phyloP scores from a whole-genome alignment of 2,113 vertebrate genomes.

The Pimephales promelas region DNA sequence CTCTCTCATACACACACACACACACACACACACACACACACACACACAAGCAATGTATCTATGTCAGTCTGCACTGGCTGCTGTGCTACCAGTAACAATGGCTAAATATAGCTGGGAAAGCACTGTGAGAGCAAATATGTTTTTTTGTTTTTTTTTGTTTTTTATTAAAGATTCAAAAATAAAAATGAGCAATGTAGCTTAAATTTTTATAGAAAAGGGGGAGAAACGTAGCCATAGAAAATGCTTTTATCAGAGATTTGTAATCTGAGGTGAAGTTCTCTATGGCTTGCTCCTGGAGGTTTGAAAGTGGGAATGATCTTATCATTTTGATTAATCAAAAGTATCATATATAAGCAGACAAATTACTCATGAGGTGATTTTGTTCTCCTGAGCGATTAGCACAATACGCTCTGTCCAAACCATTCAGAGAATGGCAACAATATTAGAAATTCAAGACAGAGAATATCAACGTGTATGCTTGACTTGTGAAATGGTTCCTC shows the following conservation, averaged over 20 bases:
- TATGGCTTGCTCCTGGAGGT: neutral
- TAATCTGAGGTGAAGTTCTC: neutral
- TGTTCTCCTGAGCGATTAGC: neutral
- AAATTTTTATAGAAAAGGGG: neutral
- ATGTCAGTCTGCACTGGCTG: constrained; percentile 28
- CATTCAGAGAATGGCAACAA: neutral
- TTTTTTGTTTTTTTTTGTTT: no score
- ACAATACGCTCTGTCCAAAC: neutral
- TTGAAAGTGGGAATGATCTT: neutral
- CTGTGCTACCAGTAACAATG: constrained; percentile 6
- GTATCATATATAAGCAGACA: constrained; percentile 5
- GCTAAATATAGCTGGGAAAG: constrained; percentile 46
- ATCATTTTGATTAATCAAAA: constrained; percentile 16
- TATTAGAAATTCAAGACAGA: neutral
- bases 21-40: constrained; percentile 8
- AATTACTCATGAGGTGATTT: constrained; percentile 8
- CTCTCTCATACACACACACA: neutral
- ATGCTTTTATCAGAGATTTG: neutral
- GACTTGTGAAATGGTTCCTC: neutral
- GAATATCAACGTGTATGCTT: neutral
- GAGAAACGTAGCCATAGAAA: neutral
- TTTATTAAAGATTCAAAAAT: neutral
- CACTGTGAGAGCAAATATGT: constrained; percentile 21
- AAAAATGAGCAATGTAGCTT: neutral
- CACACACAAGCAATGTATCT: neutral